Evolutionary conservation across 2,113 vertebrate genomes (phyloP).

Genomic region (Arothron firmamentum): DNA sequence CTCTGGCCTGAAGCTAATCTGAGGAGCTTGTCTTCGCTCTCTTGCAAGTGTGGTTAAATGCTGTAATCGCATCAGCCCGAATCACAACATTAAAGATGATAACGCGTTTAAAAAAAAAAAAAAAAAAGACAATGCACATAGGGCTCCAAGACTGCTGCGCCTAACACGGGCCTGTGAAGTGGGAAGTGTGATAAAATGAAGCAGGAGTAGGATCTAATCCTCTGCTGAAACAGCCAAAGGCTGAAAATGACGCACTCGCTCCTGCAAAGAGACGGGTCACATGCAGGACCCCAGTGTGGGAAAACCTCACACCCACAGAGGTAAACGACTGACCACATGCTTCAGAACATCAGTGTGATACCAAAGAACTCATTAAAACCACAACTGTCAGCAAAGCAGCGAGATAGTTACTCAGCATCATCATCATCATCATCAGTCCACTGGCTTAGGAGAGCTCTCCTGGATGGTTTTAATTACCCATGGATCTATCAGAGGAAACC

Average conservation of each 20-base stretch:
- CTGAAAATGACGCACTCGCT: conserved; percentile 29
- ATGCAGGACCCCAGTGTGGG: conserved; percentile 1
- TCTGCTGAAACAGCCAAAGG: conserved; percentile 62
- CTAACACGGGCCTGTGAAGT: conserved; percentile 13
- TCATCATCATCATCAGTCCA: conserved; percentile 25
- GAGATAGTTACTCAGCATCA: conserved; percentile 44
- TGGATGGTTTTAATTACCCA: not conserved
- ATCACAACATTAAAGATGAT: conserved; percentile 47
- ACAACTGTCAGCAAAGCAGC: conserved; percentile 35
- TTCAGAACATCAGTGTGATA: conserved; percentile 13
- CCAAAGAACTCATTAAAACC: too few species aligned
- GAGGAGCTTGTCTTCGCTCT: conserved; percentile 34
- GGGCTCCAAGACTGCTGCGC: conserved; percentile 28
- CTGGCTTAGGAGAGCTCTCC: too few species aligned
- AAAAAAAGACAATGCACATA: conserved; percentile 34
- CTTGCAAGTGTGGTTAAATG: conserved; percentile 44
- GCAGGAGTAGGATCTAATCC: conserved; percentile 53
- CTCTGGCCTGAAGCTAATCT: conserved; percentile 34
- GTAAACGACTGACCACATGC: conserved; percentile 9
- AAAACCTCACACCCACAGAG: conserved; percentile 3
- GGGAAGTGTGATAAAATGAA: conserved; percentile 33
- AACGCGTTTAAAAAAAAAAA: conserved; percentile 26
- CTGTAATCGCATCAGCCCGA: conserved; percentile 41
- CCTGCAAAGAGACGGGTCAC: conserved; percentile 25
- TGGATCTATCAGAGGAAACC: not conserved